Evolutionary conservation across 2,888 invertebrate species (phyloP).

Genomic region (Cheilosia pagana): DNA sequence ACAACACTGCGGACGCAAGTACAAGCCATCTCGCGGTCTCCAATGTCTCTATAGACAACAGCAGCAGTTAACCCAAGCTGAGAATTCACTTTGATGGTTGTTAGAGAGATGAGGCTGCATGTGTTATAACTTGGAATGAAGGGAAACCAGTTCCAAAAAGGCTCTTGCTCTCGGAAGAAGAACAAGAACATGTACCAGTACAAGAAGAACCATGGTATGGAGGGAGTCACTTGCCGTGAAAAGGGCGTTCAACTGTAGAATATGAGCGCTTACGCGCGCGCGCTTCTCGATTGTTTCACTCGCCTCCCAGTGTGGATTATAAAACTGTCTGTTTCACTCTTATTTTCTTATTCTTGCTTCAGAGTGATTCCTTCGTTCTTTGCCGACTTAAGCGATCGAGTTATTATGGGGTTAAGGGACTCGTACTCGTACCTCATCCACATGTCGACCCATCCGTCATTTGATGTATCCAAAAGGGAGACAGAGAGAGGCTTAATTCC

Average conservation of each 20-base stretch:
- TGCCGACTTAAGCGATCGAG: constrained; percentile 6
- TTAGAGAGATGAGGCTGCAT: constrained; percentile 70
- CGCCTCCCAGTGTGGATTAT: constrained; percentile 33
- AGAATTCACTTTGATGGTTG: constrained; percentile 64
- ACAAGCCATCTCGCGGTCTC: constrained; percentile 34
- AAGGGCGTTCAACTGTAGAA: constrained; percentile 82
- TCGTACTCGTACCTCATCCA: constrained; percentile 37
- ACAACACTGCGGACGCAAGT: constrained; percentile 42
- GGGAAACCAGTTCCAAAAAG: constrained; percentile 75
- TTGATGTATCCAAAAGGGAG: constrained; percentile 9
- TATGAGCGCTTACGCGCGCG: constrained; percentile 66
- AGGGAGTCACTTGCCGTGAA: constrained; percentile 83
- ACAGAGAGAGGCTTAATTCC: background rate
- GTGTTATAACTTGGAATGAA: constrained; percentile 54
- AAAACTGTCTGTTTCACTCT: constrained; percentile 71
- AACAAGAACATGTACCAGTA: constrained; percentile 34
- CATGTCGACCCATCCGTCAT: constrained; percentile 53
- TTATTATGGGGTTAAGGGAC: constrained; percentile 36
- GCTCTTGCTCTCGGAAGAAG: constrained; percentile 72
- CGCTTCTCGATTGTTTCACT: constrained; percentile 55
- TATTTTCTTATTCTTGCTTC: constrained; percentile 60
- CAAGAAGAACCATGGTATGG: constrained; percentile 66
- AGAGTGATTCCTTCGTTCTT: constrained; percentile 2
- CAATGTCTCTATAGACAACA: constrained; percentile 55
- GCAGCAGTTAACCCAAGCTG: constrained; percentile 69